Conservation (phyloP, 2,888 invertebrate genomes). For the Dromius quadrimaculatus region DNA sequence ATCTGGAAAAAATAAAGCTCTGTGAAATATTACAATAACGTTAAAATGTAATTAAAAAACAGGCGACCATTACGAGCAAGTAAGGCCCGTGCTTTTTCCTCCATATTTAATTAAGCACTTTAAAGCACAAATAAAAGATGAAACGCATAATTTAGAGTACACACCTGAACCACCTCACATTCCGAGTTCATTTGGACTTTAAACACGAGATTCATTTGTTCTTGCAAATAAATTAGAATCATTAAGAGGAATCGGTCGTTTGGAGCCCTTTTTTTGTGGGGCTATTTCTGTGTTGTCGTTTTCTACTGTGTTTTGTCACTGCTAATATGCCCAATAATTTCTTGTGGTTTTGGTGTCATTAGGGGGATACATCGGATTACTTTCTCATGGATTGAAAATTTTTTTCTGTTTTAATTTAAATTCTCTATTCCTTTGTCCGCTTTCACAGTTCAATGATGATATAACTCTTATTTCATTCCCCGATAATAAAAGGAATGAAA, state of each 20-base stretch:
- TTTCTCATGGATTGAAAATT: no score
- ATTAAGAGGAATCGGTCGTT: conserved; percentile 16
- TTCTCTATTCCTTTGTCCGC: no score
- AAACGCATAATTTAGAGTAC: conserved; percentile 32
- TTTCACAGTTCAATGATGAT: no score
- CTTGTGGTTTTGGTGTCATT: no score
- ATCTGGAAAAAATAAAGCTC: conserved; percentile 18
- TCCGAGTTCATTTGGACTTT: conserved; percentile 1
- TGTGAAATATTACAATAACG: conserved; percentile 42
- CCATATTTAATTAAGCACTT: conserved; percentile 47
- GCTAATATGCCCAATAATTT: background rate
- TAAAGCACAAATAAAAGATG: conserved; percentile 43
- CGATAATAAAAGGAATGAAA: no score
- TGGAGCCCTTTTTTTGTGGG: background rate
- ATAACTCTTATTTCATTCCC: no score
- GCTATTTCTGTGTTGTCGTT: background rate
- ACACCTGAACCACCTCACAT: conserved; percentile 38
- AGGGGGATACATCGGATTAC: no score
- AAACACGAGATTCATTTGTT: conserved; percentile 28
- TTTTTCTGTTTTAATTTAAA: no score
- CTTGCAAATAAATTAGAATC: conserved; percentile 29
- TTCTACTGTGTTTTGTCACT: background rate
- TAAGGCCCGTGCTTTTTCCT: conserved; percentile 30
- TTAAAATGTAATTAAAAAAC: conserved; percentile 46
- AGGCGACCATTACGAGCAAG: conserved; percentile 33